phyloP scores from a whole-genome alignment of 2,888 invertebrate species.

The Metacarcinus magister region DNA sequence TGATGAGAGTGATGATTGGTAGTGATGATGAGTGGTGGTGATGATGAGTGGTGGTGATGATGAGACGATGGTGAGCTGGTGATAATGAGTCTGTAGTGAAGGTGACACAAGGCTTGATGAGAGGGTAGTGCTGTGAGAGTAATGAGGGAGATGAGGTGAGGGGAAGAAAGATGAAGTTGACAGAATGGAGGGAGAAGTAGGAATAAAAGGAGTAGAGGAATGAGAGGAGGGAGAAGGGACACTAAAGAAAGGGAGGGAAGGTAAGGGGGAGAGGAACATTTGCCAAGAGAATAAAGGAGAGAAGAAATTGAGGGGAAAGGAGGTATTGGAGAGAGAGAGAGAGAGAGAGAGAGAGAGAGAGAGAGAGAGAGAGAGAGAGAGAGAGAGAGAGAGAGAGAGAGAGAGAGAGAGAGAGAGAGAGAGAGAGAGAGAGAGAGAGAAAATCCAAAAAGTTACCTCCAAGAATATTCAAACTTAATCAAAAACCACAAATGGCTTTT shows the following conservation, averaged over 20 bases:
- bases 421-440: neutral
- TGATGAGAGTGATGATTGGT: too few relatives aligned
- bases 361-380: neutral
- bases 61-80: neutral
- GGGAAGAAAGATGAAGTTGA: neutral
- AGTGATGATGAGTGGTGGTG: too few relatives aligned
- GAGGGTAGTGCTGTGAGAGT: neutral
- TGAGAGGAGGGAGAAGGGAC: neutral
- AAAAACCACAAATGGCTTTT: slow-evolving; percentile 35
- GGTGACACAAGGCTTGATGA: neutral
- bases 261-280: neutral
- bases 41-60: too few relatives aligned
- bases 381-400: neutral
- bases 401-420: neutral
- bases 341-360: neutral
- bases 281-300: neutral
- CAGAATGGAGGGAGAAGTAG: neutral
- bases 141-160: neutral
- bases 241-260: neutral
- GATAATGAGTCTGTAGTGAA: neutral
- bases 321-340: neutral
- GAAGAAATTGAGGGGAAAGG: neutral
- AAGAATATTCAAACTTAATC: neutral
- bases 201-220: neutral
- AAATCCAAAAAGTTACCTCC: neutral